Conservation (phyloP, 2,797 vertebrate genomes). For the Gymnoscopelus braueri region DNA sequence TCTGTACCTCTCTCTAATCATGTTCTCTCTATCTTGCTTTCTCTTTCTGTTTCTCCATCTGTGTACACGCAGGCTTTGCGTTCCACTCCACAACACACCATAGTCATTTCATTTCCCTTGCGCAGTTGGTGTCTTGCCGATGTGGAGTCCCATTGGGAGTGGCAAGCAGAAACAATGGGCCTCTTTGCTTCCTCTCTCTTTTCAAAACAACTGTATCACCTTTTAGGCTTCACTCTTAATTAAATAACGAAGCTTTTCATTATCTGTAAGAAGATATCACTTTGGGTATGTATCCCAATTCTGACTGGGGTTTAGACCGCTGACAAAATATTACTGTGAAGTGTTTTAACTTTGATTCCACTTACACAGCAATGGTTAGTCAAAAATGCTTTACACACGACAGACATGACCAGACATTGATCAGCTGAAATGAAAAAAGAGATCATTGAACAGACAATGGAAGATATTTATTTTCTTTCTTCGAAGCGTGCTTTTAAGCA, state of each 20-base stretch:
- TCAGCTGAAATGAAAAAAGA: background rate
- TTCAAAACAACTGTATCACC: background rate
- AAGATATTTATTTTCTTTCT: too few relatives aligned
- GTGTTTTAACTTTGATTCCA: background rate
- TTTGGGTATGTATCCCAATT: background rate
- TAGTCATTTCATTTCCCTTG: slow-evolving; percentile 72
- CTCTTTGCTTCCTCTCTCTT: slow-evolving; percentile 43
- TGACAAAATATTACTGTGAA: slow-evolving; percentile 5
- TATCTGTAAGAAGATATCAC: background rate
- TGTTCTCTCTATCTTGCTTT: background rate
- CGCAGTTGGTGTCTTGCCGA: slow-evolving; percentile 63
- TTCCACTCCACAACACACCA: slow-evolving; percentile 74
- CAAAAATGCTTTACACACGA: background rate
- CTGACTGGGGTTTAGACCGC: background rate
- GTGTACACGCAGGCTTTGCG: slow-evolving; percentile 59
- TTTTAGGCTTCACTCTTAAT: background rate
- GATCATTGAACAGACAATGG: too few relatives aligned
- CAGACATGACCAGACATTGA: background rate
- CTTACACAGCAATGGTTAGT: background rate
- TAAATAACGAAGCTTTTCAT: background rate
- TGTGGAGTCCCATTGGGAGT: slow-evolving; percentile 66
- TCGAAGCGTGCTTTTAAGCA: too few relatives aligned
- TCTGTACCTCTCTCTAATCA: background rate
- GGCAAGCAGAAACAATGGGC: slow-evolving; percentile 56
- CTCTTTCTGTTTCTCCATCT: slow-evolving; percentile 65